These are phyloP conservation scores for Ichneumoninae sp. DNA, from an alignment of 2,888 invertebrate species.

Conservation along the genomic window DNA sequence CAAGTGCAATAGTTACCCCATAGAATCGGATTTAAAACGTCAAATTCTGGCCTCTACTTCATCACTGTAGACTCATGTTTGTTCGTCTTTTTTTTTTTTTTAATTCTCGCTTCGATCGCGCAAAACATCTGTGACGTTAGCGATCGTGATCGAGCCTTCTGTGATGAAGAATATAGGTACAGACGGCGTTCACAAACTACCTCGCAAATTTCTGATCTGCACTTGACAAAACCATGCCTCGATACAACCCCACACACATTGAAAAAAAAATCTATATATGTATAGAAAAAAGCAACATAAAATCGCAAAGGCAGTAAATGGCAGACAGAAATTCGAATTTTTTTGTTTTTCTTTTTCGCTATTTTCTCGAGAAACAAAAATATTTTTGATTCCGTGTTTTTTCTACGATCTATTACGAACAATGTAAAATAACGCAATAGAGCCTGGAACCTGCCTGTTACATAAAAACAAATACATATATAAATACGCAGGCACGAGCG, in stretches of 20 bases:
- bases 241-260: constrained; percentile 62
- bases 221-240: constrained; percentile 75
- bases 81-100: constrained; percentile 4
- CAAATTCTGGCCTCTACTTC: constrained; percentile 34
- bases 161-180: constrained; percentile 54
- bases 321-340: constrained; percentile 47
- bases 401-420: constrained; percentile 40
- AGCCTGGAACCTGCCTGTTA: constrained; percentile 71
- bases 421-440: constrained; percentile 67
- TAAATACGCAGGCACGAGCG: constrained; percentile 60
- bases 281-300: constrained; percentile 45
- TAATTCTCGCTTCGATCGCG: constrained; percentile 4
- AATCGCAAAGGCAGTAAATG: constrained; percentile 31
- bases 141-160: constrained; percentile 26
- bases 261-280: constrained; percentile 55
- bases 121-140: constrained; percentile 54
- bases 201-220: constrained; percentile 78
- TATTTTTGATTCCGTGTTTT: constrained; percentile 44
- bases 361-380: constrained; percentile 31
- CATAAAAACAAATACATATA: constrained; percentile 56
- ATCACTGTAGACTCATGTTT: constrained; percentile 8
- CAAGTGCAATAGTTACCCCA: constrained; percentile 84
- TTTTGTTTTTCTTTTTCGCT: constrained; percentile 20
- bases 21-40: constrained; percentile 77
- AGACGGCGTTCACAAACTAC: constrained; percentile 76